Evolutionary conservation across 2,113 vertebrate species (phyloP).

Genomic region (Pollimyrus isidori): DNA sequence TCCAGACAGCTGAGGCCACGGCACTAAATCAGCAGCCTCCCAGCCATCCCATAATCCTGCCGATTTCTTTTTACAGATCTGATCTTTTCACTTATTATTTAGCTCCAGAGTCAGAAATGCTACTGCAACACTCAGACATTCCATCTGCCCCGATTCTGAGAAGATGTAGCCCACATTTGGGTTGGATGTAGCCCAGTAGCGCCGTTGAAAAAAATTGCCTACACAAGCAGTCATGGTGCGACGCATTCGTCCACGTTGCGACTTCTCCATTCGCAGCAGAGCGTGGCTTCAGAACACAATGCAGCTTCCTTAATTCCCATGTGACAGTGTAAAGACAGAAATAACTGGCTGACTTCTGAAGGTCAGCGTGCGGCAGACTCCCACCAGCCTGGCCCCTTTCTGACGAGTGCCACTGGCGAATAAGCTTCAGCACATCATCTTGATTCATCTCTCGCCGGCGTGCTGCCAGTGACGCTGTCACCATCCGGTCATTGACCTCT

Average conservation of each 20-base stretch:
- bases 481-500: neutral
- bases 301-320: constrained; percentile 14
- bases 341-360: neutral
- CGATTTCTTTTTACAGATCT: neutral
- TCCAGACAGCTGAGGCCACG: neutral
- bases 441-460: neutral
- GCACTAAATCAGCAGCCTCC: neutral
- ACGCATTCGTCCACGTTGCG: neutral
- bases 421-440: neutral
- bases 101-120: neutral
- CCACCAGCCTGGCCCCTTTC: neutral
- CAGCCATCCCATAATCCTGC: neutral
- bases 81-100: neutral
- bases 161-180: neutral
- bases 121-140: too few species aligned
- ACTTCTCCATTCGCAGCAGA: constrained; percentile 3
- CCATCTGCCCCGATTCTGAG: neutral
- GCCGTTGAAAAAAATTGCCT: neutral
- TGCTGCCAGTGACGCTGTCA: neutral
- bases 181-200: neutral
- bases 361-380: neutral
- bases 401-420: neutral
- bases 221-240: neutral
- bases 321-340: neutral
- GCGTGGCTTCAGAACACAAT: neutral